Conservation (phyloP, 2,888 invertebrate species). For the Gerris lacustris region DNA sequence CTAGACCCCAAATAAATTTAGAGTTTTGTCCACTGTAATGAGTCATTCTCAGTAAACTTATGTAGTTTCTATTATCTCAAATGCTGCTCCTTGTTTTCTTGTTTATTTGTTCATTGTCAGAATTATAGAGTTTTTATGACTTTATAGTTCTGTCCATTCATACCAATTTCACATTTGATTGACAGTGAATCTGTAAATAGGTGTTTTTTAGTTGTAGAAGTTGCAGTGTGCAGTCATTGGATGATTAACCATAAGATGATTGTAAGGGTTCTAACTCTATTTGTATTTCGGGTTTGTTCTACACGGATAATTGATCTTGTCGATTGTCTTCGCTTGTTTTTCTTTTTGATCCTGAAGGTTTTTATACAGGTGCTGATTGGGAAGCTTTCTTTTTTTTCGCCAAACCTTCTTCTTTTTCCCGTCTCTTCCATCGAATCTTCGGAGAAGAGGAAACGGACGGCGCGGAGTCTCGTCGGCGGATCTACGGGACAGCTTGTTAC, state of each 20-base stretch:
- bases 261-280: background rate
- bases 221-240: background rate
- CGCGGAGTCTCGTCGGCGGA: background rate
- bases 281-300: background rate
- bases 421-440: too few relatives aligned
- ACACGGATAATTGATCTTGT: background rate
- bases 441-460: background rate
- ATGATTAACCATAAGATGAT: background rate
- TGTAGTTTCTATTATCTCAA: too few relatives aligned
- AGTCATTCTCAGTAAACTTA: too few relatives aligned
- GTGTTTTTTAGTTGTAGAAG: background rate
- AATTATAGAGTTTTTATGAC: too few relatives aligned
- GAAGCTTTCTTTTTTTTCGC: background rate
- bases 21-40: too few relatives aligned
- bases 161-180: too few relatives aligned
- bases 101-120: too few relatives aligned
- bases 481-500: background rate
- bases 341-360: background rate
- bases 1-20: too few relatives aligned
- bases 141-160: too few relatives aligned
- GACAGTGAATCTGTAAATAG: background rate
- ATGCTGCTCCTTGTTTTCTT: too few relatives aligned
- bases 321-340: background rate
- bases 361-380: too few relatives aligned
- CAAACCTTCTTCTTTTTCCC: background rate